Evolutionary conservation across 2,113 vertebrate genomes (phyloP).

Genomic region (Axis porcinus): DNA sequence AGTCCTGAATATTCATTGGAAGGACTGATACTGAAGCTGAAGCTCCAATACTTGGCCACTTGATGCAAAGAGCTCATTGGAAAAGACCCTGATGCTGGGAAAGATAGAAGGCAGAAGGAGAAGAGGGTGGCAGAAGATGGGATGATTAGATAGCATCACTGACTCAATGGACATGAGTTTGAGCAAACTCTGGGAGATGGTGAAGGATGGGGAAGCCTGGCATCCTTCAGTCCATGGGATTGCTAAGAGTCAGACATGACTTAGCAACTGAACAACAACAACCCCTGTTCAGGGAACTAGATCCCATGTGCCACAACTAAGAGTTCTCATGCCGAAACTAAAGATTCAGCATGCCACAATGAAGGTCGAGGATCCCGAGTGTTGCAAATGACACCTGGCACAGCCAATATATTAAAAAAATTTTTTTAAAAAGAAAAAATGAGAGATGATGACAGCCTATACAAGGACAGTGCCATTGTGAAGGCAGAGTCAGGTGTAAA

Average conservation of each 20-base stretch:
- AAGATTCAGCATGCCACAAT: rapidly evolving
- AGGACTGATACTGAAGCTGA: neutral
- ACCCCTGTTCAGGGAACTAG: neutral
- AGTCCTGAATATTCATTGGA: neutral
- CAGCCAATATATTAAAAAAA: neutral
- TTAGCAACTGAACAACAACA: neutral
- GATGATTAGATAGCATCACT: neutral
- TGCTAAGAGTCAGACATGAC: neutral
- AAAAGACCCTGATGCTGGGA: neutral
- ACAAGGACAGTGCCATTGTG: neutral
- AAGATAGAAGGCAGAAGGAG: neutral
- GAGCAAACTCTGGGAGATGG: neutral
- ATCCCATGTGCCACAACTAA: neutral
- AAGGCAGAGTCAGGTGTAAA: neutral
- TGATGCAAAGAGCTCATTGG: neutral
- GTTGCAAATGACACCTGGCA: neutral
- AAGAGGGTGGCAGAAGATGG: neutral
- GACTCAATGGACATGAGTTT: neutral
- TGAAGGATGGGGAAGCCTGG: neutral
- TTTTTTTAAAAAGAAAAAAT: neutral
- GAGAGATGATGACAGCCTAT: neutral
- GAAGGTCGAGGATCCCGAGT: neutral
- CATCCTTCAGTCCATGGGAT: neutral
- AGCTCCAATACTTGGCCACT: neutral
- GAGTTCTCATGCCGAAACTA: neutral